Conservation (phyloP, 2,797 vertebrate genomes). For the Australoheros facetus region DNA sequence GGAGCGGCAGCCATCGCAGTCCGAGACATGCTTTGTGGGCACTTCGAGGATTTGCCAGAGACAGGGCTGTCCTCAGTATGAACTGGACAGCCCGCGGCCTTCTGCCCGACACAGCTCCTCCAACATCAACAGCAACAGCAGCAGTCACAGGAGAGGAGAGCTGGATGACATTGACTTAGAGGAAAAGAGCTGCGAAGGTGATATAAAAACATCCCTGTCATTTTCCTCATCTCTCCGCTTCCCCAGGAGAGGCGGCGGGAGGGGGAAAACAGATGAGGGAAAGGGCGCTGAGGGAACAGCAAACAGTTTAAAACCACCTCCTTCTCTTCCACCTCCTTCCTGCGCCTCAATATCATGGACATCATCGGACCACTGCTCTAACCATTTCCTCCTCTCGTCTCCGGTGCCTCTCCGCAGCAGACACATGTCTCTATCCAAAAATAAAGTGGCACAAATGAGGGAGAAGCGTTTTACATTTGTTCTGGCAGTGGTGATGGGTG, state of each 20-base stretch:
- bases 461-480: constrained; percentile 84
- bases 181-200: constrained; percentile 64
- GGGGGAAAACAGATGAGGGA: constrained; percentile 35
- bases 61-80: constrained; percentile 39
- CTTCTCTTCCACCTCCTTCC: constrained; percentile 41
- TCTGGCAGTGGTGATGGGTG: constrained; percentile 82
- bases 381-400: constrained; percentile 64
- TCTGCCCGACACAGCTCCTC: constrained; percentile 28
- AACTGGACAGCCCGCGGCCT: constrained; percentile 60
- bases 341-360: constrained; percentile 71
- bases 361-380: constrained; percentile 63
- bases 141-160: constrained; percentile 63
- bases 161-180: constrained; percentile 81
- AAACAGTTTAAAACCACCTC: constrained; percentile 56
- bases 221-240: constrained; percentile 61
- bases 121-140: constrained; percentile 52
- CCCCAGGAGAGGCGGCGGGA: constrained; percentile 48
- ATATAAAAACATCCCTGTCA: constrained; percentile 48
- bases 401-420: constrained; percentile 44
- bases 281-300: constrained; percentile 26
- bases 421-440: constrained; percentile 67
- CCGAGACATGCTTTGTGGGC: constrained; percentile 74
- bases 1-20: constrained; percentile 72
- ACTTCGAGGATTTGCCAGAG: constrained; percentile 26
- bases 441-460: constrained; percentile 78